Conservation (phyloP, 2,797 vertebrate species). For the Falco biarmicus region DNA sequence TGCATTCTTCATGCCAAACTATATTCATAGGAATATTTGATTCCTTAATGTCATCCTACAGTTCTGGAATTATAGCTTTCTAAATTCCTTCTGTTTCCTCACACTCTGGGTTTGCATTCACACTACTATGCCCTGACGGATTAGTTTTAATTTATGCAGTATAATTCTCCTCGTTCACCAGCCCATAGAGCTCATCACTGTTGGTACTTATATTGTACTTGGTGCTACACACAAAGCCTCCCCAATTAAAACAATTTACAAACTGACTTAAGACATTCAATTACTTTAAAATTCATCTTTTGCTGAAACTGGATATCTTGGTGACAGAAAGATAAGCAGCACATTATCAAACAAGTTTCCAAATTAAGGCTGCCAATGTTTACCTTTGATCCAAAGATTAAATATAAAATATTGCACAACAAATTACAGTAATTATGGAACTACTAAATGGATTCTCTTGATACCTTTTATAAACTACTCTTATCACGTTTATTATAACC, state of each 20-base stretch:
- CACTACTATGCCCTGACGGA: background rate
- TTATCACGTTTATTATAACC: background rate
- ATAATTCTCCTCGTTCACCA: background rate
- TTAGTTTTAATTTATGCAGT: background rate
- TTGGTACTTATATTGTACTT: background rate
- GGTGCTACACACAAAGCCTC: background rate
- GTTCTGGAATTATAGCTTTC: background rate
- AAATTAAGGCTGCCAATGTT: background rate
- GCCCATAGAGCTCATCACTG: background rate
- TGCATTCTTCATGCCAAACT: background rate
- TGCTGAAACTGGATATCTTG: background rate
- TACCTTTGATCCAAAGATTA: slow-evolving; percentile 29
- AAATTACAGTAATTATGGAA: slow-evolving; percentile 11
- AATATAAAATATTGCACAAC: background rate
- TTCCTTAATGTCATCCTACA: background rate
- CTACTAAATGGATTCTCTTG: background rate
- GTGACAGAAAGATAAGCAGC: background rate
- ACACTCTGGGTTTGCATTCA: background rate
- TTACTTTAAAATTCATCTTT: slow-evolving; percentile 8
- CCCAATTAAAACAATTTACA: background rate
- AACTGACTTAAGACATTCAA: background rate
- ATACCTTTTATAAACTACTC: background rate
- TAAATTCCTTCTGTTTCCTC: background rate
- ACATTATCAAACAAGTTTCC: background rate
- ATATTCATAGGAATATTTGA: background rate